These are phyloP conservation scores for Thryonomys swinderianus DNA, from an alignment of 2,113 vertebrate species.

Conservation along the genomic window DNA sequence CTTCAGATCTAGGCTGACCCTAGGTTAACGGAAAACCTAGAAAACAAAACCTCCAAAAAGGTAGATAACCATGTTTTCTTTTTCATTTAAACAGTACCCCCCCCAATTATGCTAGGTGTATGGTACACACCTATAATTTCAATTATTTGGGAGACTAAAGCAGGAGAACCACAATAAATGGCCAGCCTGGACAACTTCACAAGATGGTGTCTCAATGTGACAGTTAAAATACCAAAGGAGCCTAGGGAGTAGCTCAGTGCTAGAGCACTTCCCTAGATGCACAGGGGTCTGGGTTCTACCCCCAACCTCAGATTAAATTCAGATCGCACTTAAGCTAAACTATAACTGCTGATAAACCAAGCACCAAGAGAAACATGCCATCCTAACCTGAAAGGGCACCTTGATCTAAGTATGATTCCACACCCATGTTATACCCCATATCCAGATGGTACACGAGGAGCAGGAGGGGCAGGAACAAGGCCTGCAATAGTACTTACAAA, in stretches of 20 bases:
- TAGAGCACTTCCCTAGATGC: background rate
- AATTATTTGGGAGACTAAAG: background rate
- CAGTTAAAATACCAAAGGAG: background rate
- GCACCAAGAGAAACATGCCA: background rate
- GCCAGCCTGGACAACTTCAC: background rate
- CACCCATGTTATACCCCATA: background rate
- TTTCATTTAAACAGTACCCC: background rate
- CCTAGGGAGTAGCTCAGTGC: background rate
- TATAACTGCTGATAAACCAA: background rate
- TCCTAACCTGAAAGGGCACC: background rate
- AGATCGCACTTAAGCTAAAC: background rate
- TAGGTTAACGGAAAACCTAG: background rate
- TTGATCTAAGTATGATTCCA: background rate
- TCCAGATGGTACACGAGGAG: background rate
- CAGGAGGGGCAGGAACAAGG: background rate
- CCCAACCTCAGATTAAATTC: background rate
- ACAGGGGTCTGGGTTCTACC: background rate
- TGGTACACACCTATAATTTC: background rate
- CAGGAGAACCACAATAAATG: background rate
- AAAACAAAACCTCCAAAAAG: background rate
- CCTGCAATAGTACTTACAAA: background rate
- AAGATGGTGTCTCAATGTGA: background rate
- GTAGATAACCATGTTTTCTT: background rate
- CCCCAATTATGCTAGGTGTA: background rate
- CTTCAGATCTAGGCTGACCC: background rate